Base-by-base conservation (phyloP, 2,113 vertebrate genomes). In the Oncorhynchus gorbuscha region DNA sequence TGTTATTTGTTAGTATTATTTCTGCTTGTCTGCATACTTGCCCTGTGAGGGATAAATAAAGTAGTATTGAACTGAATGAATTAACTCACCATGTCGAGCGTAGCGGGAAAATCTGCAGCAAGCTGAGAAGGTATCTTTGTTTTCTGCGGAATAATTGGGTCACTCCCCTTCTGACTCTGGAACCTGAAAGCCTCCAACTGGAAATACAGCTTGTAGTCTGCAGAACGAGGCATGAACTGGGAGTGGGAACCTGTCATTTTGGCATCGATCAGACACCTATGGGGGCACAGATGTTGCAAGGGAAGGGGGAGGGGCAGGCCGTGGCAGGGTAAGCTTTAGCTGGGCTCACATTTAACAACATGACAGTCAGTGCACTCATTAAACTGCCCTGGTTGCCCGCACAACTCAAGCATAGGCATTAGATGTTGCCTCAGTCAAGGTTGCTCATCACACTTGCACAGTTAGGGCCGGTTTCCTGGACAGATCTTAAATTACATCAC, bases 151-250 rank as follows among this genome's bases (percentile, higher is more conserved):
- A 3, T 0, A 14, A 35, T 20, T 45, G 32, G 26, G 69, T 85
- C 76, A 26, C 64, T 82, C 0, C 83, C 35, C 16, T 22, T 69
- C 45, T 62, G 11, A 3, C 26, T 59, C 12, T 79, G 62, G 82
- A 94, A 93, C 74, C 73, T 90, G 73, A 93, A 94, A 32, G 91
- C 85, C 49, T 91, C 89, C 67, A 94, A 20, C 75, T 89, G 81
- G 73, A 94, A 83, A 8, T 75, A 73, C 3, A 94, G 91, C 77
- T 78, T 90, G 76, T 87, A 73, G 0, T 90, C 83, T 39, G 1
- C 73, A 32, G 14, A 8, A 39, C 93, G 90, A 70, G 62, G 0
- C 32, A 89, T 5, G 76, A 92, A 94, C 26, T 5, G 80, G 2
- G 93, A 93, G 0, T 0, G 0, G 8, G 91, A 91, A 24, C 86